A percentile compares a stretch with the other conserved stretches of the same genome.
These are phyloP conservation scores for Petromus typicus DNA, from an alignment of 2,113 vertebrate genomes.

Conservation along the genomic window DNA sequence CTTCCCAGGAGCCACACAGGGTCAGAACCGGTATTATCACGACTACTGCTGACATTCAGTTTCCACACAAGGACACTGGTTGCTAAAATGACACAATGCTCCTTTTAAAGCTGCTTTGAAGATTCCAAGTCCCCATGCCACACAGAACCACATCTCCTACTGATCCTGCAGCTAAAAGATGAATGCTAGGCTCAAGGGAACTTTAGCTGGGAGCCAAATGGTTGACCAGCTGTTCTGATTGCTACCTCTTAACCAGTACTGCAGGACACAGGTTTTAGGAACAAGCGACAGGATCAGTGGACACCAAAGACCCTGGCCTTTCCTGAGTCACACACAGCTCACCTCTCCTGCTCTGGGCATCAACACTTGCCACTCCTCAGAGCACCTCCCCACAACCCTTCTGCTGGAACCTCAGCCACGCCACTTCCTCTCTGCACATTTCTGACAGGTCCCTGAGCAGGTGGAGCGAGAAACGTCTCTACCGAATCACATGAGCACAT, in stretches of 20 bases:
- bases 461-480: neutral
- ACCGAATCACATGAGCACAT: neutral
- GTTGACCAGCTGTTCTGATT: neutral
- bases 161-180: neutral
- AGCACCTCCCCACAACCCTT: neutral
- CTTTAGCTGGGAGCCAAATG: neutral
- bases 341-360: neutral
- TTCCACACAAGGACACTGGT: neutral
- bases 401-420: neutral
- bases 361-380: neutral
- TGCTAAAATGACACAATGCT: neutral
- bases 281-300: neutral
- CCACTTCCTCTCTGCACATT: too few relatives aligned
- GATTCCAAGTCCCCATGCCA: neutral
- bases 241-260: neutral
- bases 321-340: neutral
- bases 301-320: neutral
- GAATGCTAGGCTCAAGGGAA: neutral
- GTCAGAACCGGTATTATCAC: neutral
- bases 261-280: neutral
- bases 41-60: neutral
- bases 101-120: neutral
- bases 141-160: neutral
- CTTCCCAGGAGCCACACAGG: neutral
- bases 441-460: too few relatives aligned